Evolutionary conservation across 2,113 vertebrate species (phyloP).

Genomic region (Todiramphus chloris): DNA sequence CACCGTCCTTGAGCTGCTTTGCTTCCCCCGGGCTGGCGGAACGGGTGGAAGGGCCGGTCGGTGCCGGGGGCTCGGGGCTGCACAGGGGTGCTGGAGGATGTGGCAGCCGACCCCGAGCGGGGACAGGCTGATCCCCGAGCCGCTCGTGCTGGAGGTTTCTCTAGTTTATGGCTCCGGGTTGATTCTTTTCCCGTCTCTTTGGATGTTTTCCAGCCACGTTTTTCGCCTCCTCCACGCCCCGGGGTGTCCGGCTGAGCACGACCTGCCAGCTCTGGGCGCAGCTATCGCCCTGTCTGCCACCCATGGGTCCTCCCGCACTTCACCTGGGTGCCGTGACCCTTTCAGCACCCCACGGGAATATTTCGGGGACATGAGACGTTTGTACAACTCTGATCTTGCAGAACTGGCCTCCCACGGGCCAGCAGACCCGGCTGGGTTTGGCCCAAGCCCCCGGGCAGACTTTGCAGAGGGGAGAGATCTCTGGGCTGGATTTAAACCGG

Average conservation of each 20-base stretch:
- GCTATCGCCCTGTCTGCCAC: fast-evolving
- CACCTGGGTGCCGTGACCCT: fast-evolving
- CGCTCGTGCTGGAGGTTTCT: neutral
- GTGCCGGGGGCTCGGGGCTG: neutral
- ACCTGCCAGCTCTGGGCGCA: neutral
- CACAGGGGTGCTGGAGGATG: neutral
- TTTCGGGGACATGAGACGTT: neutral
- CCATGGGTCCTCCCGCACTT: neutral
- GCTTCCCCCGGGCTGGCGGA: neutral
- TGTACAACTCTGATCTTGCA: neutral
- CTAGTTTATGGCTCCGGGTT: neutral
- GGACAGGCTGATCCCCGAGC: neutral
- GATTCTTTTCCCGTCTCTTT: neutral
- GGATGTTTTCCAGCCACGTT: neutral
- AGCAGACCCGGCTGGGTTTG: neutral
- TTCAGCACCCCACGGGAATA: neutral
- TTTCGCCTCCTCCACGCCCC: neutral
- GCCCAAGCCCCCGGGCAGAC: neutral
- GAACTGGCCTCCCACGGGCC: fast-evolving
- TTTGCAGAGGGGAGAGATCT: neutral
- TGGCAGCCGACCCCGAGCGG: neutral
- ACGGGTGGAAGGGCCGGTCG: neutral
- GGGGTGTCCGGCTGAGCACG: fast-evolving
- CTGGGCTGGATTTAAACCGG: neutral
- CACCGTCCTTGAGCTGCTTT: fast-evolving